Conservation (phyloP, 2,888 invertebrate species). For the Philopedon plagiatum region DNA sequence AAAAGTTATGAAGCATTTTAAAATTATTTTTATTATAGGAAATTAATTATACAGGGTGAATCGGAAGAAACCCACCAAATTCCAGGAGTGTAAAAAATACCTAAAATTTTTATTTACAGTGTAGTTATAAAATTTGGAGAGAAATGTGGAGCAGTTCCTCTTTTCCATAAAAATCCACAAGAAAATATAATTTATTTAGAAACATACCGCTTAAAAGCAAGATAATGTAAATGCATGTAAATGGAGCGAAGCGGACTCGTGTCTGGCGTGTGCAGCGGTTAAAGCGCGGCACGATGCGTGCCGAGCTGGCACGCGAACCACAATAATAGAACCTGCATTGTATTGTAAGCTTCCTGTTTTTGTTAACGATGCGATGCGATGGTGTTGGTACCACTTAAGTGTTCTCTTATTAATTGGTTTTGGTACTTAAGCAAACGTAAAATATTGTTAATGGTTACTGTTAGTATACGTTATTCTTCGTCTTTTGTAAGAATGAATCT, state of each 20-base stretch:
- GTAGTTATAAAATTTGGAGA: too few species aligned
- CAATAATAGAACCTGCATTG: slow-evolving; percentile 37
- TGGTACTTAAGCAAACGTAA: too few species aligned
- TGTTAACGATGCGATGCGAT: slow-evolving; percentile 31
- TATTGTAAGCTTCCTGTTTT: slow-evolving; percentile 43
- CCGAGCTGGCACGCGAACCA: slow-evolving; percentile 36
- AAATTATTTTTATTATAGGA: too few species aligned
- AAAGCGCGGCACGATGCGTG: slow-evolving; percentile 36
- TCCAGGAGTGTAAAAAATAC: too few species aligned
- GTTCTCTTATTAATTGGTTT: too few species aligned
- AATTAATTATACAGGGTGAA: too few species aligned
- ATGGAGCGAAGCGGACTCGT: slow-evolving; percentile 36
- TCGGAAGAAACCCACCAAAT: too few species aligned
- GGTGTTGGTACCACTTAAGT: neutral
- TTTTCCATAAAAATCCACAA: slow-evolving; percentile 88
- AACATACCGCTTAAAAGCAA: slow-evolving; percentile 23
- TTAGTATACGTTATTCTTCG: too few species aligned
- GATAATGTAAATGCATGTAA: slow-evolving; percentile 46
- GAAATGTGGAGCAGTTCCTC: slow-evolving; percentile 72
- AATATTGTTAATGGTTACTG: too few species aligned
- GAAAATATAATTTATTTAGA: slow-evolving; percentile 67
- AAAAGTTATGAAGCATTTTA: too few species aligned
- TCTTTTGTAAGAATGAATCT: too few species aligned
- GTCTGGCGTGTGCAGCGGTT: slow-evolving; percentile 40
- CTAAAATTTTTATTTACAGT: too few species aligned